Percentiles rank a stretch among this genome's conserved stretches.
These are phyloP conservation scores for Ypsolopha sequella DNA, from an alignment of 2,888 invertebrate species.

Conservation along the genomic window DNA sequence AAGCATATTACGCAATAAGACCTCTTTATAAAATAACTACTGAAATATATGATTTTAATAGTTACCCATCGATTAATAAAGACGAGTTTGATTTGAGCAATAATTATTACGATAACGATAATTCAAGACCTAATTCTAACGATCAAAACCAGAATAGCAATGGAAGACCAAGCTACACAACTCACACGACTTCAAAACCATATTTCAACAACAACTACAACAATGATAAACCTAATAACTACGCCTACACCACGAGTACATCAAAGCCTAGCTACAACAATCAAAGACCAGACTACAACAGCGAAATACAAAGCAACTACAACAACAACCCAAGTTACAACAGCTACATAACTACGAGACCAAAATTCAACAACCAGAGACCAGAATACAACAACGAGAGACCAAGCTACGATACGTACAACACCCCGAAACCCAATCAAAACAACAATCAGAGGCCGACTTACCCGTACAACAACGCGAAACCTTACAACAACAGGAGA, in stretches of 20 bases:
- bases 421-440: neutral
- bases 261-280: neutral
- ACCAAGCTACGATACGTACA: neutral
- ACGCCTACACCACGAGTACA: neutral
- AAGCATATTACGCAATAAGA: neutral
- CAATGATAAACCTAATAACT: neutral
- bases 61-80: too few species aligned
- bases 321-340: neutral
- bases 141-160: neutral
- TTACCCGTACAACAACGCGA: conserved; percentile 4
- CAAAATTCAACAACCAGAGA: neutral
- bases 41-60: neutral
- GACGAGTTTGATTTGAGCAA: neutral
- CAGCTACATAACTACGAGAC: neutral
- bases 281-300: neutral
- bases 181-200: neutral
- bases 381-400: neutral
- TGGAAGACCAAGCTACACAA: neutral
- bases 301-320: neutral
- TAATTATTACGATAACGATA: neutral
- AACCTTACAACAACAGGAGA: conserved; percentile 8
- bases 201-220: neutral
- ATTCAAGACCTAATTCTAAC: neutral
- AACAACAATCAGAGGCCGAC: neutral
- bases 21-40: neutral